A percentile compares a stretch with the other conserved stretches of the same genome.
Evolutionary conservation across 2,797 vertebrate genomes (phyloP).

Genomic region (Anomalospiza imberbis): DNA sequence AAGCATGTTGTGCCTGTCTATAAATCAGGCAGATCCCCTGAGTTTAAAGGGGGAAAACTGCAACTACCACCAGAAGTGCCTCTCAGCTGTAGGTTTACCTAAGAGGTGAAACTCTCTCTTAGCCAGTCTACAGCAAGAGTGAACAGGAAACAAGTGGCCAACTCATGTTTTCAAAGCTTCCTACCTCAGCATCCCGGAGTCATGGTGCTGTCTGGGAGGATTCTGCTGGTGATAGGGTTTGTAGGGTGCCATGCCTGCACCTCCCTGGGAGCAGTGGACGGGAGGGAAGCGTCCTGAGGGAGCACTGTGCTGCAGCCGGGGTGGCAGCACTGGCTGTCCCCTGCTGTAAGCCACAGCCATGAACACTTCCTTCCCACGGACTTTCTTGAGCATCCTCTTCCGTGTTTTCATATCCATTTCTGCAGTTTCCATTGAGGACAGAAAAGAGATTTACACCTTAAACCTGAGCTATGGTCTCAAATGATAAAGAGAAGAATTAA

Average conservation of each 20-base stretch:
- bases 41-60: conserved; percentile 28
- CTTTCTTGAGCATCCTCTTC: conserved; percentile 87
- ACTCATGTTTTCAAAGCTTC: background rate
- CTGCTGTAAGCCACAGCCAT: conserved; percentile 79
- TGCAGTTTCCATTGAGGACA: conserved; percentile 52
- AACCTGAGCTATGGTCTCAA: background rate
- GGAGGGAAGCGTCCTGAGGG: conserved; percentile 61
- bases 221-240: conserved; percentile 80
- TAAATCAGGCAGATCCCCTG: conserved; percentile 77
- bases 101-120: background rate
- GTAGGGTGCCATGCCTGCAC: conserved; percentile 67
- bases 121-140: background rate
- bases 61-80: background rate
- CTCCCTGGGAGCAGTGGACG: background rate
- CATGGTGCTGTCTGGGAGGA: conserved; percentile 73
- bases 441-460: background rate
- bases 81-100: background rate
- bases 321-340: conserved; percentile 74
- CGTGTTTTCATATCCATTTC: conserved; percentile 84
- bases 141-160: accelerated
- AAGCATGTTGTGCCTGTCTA: conserved; percentile 81
- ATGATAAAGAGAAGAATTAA: background rate
- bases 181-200: conserved; percentile 83
- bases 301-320: conserved; percentile 78
- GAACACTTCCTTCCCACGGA: conserved; percentile 84